Evolutionary conservation across 2,888 invertebrate species (phyloP).

Genomic region (Heliconius sara): DNA sequence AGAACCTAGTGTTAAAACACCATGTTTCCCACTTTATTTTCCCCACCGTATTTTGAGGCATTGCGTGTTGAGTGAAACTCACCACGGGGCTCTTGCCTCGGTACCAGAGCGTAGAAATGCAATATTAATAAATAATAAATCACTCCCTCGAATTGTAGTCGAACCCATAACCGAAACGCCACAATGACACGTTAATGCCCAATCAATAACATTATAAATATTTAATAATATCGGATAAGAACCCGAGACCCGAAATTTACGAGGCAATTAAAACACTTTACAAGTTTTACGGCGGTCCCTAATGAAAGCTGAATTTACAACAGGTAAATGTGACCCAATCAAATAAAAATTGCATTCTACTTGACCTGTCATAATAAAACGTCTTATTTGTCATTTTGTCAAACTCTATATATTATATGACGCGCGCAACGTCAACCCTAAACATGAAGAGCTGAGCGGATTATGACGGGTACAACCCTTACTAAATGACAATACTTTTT

Average conservation of each 20-base stretch:
- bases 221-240: constrained; percentile 35
- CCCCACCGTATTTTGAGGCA: too few species aligned
- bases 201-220: constrained; percentile 24
- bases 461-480: constrained; percentile 59
- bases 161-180: neutral
- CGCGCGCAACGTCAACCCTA: constrained; percentile 58
- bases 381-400: constrained; percentile 70
- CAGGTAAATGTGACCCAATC: constrained; percentile 38
- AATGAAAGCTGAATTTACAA: constrained; percentile 47
- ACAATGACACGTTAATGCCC: neutral
- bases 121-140: too few species aligned
- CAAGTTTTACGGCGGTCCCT: constrained; percentile 46
- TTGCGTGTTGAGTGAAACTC: too few species aligned
- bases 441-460: constrained; percentile 63
- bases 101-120: too few species aligned
- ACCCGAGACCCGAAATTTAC: constrained; percentile 40
- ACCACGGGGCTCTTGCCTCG: too few species aligned
- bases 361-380: constrained; percentile 35
- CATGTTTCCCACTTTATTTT: too few species aligned
- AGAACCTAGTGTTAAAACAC: too few species aligned
- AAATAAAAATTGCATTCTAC: constrained; percentile 35
- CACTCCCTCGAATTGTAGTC: neutral
- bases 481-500: constrained; percentile 38
- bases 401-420: constrained; percentile 47
- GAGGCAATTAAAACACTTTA: constrained; percentile 43